phyloP scores from a whole-genome alignment of 2,888 invertebrate species.

The Nineta flava region DNA sequence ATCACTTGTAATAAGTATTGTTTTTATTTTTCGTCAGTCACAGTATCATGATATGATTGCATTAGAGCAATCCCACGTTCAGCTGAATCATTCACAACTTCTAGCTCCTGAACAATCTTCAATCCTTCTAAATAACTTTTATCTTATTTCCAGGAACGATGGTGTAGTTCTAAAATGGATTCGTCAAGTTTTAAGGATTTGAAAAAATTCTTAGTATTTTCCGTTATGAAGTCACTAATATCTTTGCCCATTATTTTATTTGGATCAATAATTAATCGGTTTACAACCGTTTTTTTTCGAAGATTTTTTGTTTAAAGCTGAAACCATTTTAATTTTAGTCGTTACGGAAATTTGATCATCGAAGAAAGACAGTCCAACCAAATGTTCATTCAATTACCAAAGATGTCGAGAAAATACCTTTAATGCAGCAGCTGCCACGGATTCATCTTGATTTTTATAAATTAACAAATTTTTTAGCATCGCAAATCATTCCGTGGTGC shows the following conservation, averaged over 20 bases:
- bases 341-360: background rate
- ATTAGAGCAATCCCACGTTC: too few relatives aligned
- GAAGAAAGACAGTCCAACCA: background rate
- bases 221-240: background rate
- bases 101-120: too few relatives aligned
- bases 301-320: background rate
- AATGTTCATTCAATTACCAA: background rate
- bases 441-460: background rate
- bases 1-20: too few relatives aligned
- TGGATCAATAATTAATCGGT: background rate
- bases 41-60: too few relatives aligned
- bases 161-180: too few relatives aligned
- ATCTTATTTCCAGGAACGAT: too few relatives aligned
- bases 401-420: background rate
- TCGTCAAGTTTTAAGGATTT: background rate
- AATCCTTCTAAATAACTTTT: too few relatives aligned
- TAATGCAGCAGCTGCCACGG: background rate
- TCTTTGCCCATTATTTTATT: background rate
- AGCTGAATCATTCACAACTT: too few relatives aligned
- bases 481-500: slow-evolving; percentile 6
- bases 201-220: background rate
- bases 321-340: background rate
- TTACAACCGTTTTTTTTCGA: background rate
- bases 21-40: too few relatives aligned
- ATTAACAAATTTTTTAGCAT: background rate